These are phyloP conservation scores for Furcula furcula DNA, from an alignment of 2,888 invertebrate species.

Conservation along the genomic window DNA sequence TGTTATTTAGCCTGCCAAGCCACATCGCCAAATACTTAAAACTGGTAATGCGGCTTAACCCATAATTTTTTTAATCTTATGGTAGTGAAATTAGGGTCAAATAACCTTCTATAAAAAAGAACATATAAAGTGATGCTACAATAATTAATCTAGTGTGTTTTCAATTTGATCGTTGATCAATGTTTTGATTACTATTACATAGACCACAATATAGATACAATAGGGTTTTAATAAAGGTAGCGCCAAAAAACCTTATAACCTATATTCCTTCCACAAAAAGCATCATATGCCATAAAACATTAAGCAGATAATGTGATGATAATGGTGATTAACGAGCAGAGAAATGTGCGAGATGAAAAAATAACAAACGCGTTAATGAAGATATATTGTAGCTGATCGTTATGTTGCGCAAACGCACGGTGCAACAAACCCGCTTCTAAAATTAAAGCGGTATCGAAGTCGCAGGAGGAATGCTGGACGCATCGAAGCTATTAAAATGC, in stretches of 20 bases:
- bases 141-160: too few species aligned
- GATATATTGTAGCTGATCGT: slow-evolving; percentile 34
- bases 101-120: too few species aligned
- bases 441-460: slow-evolving; percentile 54
- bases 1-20: too few species aligned
- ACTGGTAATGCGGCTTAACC: too few species aligned
- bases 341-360: slow-evolving; percentile 20
- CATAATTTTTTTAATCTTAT: too few species aligned
- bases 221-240: too few species aligned
- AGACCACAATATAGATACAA: too few species aligned
- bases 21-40: too few species aligned
- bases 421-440: slow-evolving; percentile 68
- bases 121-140: too few species aligned
- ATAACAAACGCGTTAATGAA: slow-evolving; percentile 35
- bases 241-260: not conserved
- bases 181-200: too few species aligned
- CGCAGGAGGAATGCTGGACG: slow-evolving; percentile 56
- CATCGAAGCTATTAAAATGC: slow-evolving; percentile 64
- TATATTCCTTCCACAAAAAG: not conserved
- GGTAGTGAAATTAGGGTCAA: too few species aligned
- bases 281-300: slow-evolving; percentile 8
- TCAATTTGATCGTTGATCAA: too few species aligned
- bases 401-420: slow-evolving; percentile 54
- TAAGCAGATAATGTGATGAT: slow-evolving; percentile 21
- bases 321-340: slow-evolving; percentile 26